phyloP scores from a whole-genome alignment of 2,113 vertebrate species.

The Syngnathoides biaculeatus region DNA sequence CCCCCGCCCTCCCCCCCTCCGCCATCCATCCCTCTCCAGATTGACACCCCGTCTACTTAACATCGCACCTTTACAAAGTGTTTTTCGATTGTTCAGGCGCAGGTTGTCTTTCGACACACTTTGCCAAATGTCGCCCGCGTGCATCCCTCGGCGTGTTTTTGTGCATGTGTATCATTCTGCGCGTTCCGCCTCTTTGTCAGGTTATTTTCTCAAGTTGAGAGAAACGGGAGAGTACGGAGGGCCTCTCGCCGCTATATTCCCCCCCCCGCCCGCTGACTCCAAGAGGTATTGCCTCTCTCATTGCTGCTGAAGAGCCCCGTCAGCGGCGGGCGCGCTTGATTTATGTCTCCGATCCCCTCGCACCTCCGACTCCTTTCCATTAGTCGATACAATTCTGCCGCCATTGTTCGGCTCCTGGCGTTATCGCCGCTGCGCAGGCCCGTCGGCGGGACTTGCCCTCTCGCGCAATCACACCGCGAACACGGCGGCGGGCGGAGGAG shows the following conservation, averaged over 20 bases:
- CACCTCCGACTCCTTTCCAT: slow-evolving; percentile 71
- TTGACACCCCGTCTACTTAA: slow-evolving; percentile 43
- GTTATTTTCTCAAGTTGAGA: slow-evolving; percentile 38
- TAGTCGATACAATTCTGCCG: slow-evolving; percentile 69
- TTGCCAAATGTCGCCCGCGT: not conserved
- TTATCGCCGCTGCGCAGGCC: slow-evolving; percentile 68
- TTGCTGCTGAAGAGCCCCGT: slow-evolving; percentile 73
- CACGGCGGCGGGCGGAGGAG: not conserved
- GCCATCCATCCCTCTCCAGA: slow-evolving; percentile 25
- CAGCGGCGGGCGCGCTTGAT: slow-evolving; percentile 70
- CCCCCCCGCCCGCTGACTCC: slow-evolving; percentile 26
- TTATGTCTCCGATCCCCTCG: slow-evolving; percentile 68
- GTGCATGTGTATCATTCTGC: slow-evolving; percentile 40
- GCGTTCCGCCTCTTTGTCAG: slow-evolving; percentile 24
- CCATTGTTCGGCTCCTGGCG: slow-evolving; percentile 65
- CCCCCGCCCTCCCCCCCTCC: not conserved
- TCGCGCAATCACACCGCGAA: slow-evolving; percentile 48
- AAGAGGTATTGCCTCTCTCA: slow-evolving; percentile 69
- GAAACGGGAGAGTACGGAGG: slow-evolving; percentile 25
- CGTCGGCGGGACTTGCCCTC: slow-evolving; percentile 56
- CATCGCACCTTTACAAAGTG: slow-evolving; percentile 39
- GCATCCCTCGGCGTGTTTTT: slow-evolving; percentile 35
- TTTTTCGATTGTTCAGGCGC: slow-evolving; percentile 13
- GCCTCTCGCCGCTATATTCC: slow-evolving; percentile 35
- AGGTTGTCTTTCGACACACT: not conserved